Base-by-base conservation (phyloP, 2,113 vertebrate species). In the Hipposideros armiger region DNA sequence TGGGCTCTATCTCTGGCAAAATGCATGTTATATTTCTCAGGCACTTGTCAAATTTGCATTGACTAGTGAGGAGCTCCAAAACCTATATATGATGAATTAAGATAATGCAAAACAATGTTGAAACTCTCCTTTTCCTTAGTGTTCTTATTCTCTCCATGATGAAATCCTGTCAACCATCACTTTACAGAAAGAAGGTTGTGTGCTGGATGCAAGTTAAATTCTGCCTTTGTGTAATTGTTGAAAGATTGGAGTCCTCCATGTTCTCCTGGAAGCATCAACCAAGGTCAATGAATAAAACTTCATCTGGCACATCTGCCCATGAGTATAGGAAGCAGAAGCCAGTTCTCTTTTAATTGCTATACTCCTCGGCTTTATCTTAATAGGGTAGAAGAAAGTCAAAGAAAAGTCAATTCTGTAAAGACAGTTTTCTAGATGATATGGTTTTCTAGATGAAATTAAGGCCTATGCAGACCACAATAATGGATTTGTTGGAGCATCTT, bases 251-350 rank as follows among this genome's bases (percentile, higher is more conserved):
- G 6, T 62, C 36, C 22, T 87, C 47, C 14, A 6, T 5, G 7
- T 52, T 11, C 4, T 87, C 15, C n/a, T 83, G 28, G 32, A 93
- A 88, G 14, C 28, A 80, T 28, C 4, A 0, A 11, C 15, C 2
- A 73, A 91, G 45, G 30, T 86, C 54, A 96, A 60, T 69, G 30
- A 76, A 60, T 64, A 90, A 28, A 91, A 70, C 22, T 69, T 87
- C 2, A 36, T 52, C 50, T 64, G 47, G 15, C 20, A 73, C 2
- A 88, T n/a, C 9, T 72, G 10, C 13, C 26, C 15, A 70, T 42
- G 11, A 67, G n/a, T 3, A 52, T 30, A 77, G 14, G 17, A 70
- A 87, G 20, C 5, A 73, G 73, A 85, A 93, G 7, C 3, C 24
- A 77, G 19, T 85, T 47, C 40, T 72, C 4, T 72, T 40, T 76